Evolutionary conservation across 2,888 invertebrate species (phyloP).

Genomic region (Andrena haemorrhoa): DNA sequence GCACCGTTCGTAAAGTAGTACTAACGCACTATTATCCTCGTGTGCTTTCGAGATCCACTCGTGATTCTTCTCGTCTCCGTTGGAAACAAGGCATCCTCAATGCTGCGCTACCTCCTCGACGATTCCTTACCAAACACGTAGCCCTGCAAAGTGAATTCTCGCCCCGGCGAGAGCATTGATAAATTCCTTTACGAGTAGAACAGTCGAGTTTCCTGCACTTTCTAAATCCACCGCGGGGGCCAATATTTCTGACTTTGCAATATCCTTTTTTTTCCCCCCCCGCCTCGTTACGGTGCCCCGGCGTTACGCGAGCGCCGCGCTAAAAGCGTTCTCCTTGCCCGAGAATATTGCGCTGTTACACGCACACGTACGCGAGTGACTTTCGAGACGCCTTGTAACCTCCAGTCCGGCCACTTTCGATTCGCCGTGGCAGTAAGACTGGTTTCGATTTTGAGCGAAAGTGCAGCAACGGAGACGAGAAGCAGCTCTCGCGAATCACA

Average conservation of each 20-base stretch:
- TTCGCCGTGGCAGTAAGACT: conserved; percentile 48
- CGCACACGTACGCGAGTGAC: conserved; percentile 20
- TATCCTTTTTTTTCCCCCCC: not conserved
- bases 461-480: conserved; percentile 62
- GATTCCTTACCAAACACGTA: too few relatives aligned
- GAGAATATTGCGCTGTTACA: conserved; percentile 33
- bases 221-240: conserved; percentile 25
- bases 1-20: conserved; percentile 78
- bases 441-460: conserved; percentile 72
- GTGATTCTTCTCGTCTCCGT: conserved; percentile 44
- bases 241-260: not conserved
- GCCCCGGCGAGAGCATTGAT: not conserved
- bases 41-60: conserved; percentile 34
- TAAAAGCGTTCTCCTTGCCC: conserved; percentile 1
- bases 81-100: not conserved
- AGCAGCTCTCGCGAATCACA: conserved; percentile 42
- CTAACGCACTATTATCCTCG: conserved; percentile 74
- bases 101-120: too few relatives aligned
- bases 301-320: conserved; percentile 21
- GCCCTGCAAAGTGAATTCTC: too few relatives aligned
- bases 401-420: conserved; percentile 64
- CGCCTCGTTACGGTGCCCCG: not conserved
- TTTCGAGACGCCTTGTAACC: conserved; percentile 58
- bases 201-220: conserved; percentile 10
- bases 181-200: not conserved